phyloP scores from a whole-genome alignment of 23 tunicate species.

The Trididemnum miniatum region DNA sequence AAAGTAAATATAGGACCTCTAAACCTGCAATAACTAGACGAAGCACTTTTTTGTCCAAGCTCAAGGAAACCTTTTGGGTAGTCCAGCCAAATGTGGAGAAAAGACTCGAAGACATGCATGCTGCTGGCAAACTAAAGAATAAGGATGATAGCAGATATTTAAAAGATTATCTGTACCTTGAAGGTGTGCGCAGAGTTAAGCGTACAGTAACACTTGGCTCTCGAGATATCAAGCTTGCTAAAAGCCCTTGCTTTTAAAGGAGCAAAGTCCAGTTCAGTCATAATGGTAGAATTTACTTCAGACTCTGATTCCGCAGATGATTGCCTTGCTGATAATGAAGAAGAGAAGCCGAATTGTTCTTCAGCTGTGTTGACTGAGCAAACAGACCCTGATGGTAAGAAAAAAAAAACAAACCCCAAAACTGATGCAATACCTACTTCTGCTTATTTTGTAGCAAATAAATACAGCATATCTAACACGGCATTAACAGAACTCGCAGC shows the following conservation, averaged over 20 bases:
- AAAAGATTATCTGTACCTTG: conserved; percentile 1
- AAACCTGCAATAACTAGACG: not conserved
- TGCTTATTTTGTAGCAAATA: not conserved
- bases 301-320: not conserved
- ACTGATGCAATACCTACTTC: not conserved
- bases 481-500: conserved; percentile 13
- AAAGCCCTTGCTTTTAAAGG: not conserved
- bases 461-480: not conserved
- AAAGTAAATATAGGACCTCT: not conserved
- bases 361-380: conserved; percentile 1
- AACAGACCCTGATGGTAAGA: not conserved
- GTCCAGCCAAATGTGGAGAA: conserved; percentile 6
- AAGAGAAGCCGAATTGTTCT: not conserved
- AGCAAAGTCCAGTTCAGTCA: not conserved
- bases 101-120: conserved; percentile 1
- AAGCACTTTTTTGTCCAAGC: not conserved
- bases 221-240: not conserved
- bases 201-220: conserved; percentile 5
- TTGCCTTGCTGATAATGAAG: not conserved
- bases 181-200: conserved; percentile 12
- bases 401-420: not conserved
- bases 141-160: not conserved
- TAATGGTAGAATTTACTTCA: not conserved
- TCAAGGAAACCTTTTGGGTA: not conserved
- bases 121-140: not conserved